phyloP scores from a whole-genome alignment of 2,888 invertebrate genomes.

The Patella ulyssiponensis region DNA sequence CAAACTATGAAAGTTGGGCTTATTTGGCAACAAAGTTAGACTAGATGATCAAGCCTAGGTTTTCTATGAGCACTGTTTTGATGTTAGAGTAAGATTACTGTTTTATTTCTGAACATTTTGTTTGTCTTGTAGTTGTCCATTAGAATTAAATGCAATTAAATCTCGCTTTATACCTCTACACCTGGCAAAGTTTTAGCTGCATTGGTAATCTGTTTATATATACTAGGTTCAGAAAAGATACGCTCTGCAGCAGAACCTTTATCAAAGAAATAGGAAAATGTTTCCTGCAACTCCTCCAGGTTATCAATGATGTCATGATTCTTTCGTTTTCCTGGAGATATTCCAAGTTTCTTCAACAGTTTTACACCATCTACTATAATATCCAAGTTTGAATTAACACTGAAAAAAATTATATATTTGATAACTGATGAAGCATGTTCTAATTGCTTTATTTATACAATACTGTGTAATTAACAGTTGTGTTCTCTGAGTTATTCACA shows the following conservation, averaged over 20 bases:
- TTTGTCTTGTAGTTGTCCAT: too few relatives aligned
- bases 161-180: constrained; percentile 43
- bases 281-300: constrained; percentile 70
- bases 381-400: constrained; percentile 73
- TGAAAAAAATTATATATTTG: constrained; percentile 40
- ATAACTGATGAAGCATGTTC: background rate
- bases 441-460: too few relatives aligned
- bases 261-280: constrained; percentile 71
- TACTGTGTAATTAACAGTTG: too few relatives aligned
- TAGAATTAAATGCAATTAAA: too few relatives aligned
- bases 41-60: too few relatives aligned
- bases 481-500: too few relatives aligned
- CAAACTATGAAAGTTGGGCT: too few relatives aligned
- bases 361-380: constrained; percentile 72
- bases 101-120: too few relatives aligned
- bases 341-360: constrained; percentile 66
- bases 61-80: too few relatives aligned
- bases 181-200: constrained; percentile 46
- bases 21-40: too few relatives aligned
- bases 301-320: constrained; percentile 61
- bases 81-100: too few relatives aligned
- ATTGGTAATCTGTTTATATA: constrained; percentile 50
- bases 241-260: constrained; percentile 73
- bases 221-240: constrained; percentile 50
- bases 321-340: constrained; percentile 55